Conservation (phyloP, 2,113 vertebrate genomes). For the Alethe castanea region DNA sequence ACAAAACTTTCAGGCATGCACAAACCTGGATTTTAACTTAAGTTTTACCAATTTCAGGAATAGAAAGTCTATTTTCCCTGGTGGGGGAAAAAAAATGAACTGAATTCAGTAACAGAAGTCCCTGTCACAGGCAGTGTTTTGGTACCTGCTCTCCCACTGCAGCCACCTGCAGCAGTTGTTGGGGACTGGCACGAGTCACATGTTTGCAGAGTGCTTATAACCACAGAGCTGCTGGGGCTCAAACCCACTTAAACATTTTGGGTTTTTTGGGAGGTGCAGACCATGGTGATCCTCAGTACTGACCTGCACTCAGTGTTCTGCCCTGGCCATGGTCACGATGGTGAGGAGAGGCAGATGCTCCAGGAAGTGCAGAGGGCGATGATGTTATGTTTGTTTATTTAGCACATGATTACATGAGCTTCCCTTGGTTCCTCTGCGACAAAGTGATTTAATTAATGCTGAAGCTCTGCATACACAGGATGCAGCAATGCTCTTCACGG, state of each 20-base stretch:
- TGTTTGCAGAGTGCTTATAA: not conserved
- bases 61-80: not conserved
- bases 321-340: fast-evolving
- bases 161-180: not conserved
- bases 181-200: not conserved
- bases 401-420: not conserved
- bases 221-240: not conserved
- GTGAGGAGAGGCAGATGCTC: not conserved
- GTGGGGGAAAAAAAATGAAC: not conserved
- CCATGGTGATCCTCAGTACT: too few species aligned
- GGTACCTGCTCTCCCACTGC: not conserved
- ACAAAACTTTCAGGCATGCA: not conserved
- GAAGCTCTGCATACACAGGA: not conserved
- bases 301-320: not conserved
- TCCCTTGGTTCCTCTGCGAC: not conserved
- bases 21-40: not conserved
- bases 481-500: not conserved
- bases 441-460: not conserved
- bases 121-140: not conserved
- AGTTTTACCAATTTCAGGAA: not conserved
- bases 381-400: not conserved
- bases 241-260: not conserved
- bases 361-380: not conserved
- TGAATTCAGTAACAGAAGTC: not conserved
- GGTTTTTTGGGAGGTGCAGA: not conserved